Evolutionary conservation across 2,113 vertebrate genomes (phyloP), one percentile per base, ranked within the genome.

Genomic region (Eupsittula cactorum): DNA sequence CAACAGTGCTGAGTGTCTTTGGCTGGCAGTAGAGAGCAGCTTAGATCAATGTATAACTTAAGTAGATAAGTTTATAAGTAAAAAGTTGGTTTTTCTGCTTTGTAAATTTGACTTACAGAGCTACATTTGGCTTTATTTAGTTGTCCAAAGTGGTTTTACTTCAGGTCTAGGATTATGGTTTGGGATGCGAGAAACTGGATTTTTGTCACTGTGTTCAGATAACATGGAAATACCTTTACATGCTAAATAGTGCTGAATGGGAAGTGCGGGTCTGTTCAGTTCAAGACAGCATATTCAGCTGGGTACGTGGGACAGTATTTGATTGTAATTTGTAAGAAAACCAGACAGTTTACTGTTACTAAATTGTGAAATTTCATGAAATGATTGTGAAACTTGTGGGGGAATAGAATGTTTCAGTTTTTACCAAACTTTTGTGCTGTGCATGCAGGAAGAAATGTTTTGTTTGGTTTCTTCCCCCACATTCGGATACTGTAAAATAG

Each of bases 331-430:
- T 77, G 33, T 69, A 80, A 64, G 82, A 52, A 75, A 20, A 87
- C 31, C 13, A 71, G 52, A 52, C 17, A 69, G 10, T 80, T 90
- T 82, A 42, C 67, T 60, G 53, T 64, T 69, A 60, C 11, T 71
- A 68, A 68, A 70, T 79, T 73, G 44, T 82, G 88, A 88, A 47
- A 96, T 83, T 84, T 85, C 35, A 65, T 24, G 23, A 59, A 83
- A 65, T 46, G 35, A 62, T 88, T 93, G 67, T 68, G 75, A 90
- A 95, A 95, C 28, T 85, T 60, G 57, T 60, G 65, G 68, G 17
- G 31, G 24, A 88, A 71, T 49, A 83, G 55, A 79, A 60, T 53
- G 57, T 42, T 90, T 80, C n/a, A 31, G 8, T 62, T 49, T 92
- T 88, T 42, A 76, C 52, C 71, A 68, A 89, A 62, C 28, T 23